These are phyloP conservation scores for Lapara coniferarum DNA, from an alignment of 2,888 invertebrate genomes.

Conservation along the genomic window DNA sequence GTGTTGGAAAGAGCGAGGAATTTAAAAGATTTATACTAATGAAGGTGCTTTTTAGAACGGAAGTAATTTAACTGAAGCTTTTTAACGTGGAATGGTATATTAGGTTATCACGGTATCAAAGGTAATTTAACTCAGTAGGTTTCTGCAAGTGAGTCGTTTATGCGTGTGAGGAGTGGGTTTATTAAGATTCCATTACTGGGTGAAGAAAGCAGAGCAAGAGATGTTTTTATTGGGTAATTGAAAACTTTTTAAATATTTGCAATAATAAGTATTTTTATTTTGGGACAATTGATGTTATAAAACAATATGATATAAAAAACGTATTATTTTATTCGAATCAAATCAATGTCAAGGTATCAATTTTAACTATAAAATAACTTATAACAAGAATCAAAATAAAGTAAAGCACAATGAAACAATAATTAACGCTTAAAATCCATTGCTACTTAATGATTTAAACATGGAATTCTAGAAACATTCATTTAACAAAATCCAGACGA, in stretches of 20 bases:
- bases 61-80: slow-evolving; percentile 9
- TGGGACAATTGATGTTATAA: too few relatives aligned
- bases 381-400: neutral
- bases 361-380: too few relatives aligned
- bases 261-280: too few relatives aligned
- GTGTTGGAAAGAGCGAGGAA: slow-evolving; percentile 5
- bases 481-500: too few relatives aligned
- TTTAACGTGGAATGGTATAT: neutral
- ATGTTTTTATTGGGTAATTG: too few relatives aligned
- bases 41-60: slow-evolving; percentile 12
- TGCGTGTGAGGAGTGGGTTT: neutral
- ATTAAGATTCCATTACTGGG: too few relatives aligned
- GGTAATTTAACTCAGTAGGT: neutral
- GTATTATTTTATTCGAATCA: too few relatives aligned
- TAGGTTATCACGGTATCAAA: neutral
- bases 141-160: neutral
- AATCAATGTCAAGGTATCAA: too few relatives aligned
- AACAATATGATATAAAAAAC: too few relatives aligned
- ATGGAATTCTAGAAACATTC: too few relatives aligned
- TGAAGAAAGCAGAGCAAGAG: too few relatives aligned
- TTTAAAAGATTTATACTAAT: slow-evolving; percentile 21
- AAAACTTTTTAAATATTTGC: too few relatives aligned
- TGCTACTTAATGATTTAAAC: neutral
- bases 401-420: neutral
- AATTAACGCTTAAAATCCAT: neutral